Base-by-base conservation (phyloP, 2,797 vertebrate species). In the Semotilus atromaculatus region DNA sequence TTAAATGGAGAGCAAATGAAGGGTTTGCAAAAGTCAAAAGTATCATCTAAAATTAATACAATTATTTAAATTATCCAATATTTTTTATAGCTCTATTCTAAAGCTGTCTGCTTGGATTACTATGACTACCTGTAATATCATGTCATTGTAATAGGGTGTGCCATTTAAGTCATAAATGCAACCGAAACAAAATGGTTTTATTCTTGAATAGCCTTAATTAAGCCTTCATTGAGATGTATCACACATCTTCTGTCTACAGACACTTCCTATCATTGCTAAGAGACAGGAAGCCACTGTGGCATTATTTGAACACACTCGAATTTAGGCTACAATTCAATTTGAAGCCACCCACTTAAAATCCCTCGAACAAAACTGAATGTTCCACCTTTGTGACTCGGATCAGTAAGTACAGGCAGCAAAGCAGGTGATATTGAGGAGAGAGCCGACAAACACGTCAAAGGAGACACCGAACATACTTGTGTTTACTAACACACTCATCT, bases 401-500 rank as follows among this genome's bases (percentile, higher is more conserved):
- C 31, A 55, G 34, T 19, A 81, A 78, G 34, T 36, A 66, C 29
- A 62, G 9, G n/a, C 36, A 62, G 67, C 36, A 81, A 74, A 82
- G 40, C 71, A 66, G 58, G 26, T 43, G 58, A 78, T 9, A 79
- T 36, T 45, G 48, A 67, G n/a, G 43, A 26, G 4, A 51, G 45
- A 80, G 45, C 40, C 3, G 6, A 68, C 19, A 80, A 80, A 43
- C 48, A 51, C 13, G 71, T 60, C 23, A 62, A n/a, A 48, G 6
- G 4, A 62, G 23, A 43, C 72, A 11, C 10, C 45, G 13, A 53
- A 36, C 82, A 76, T 55, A 23, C 80, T 31, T 51, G 67, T 80
- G 81, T 86, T 86, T 78, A 71, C 45, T 79, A 23, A 66, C 71
- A 75, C 45, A 71, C 75, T 38, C 58, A 58, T 26, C 62, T 38